Evolutionary conservation across 2,888 invertebrate species (phyloP).

Genomic region (Drosophila stalkeri): DNA sequence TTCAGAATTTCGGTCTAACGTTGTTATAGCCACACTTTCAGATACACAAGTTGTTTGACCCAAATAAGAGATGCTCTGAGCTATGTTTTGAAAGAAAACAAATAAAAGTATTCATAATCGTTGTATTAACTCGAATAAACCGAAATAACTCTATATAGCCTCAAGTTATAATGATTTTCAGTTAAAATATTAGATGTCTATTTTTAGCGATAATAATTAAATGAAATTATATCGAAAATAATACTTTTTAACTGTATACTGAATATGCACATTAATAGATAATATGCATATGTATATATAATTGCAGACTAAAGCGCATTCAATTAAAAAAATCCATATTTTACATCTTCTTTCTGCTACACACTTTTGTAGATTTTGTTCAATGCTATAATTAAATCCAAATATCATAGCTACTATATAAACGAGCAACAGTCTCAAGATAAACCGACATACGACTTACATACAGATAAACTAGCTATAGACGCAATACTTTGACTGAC

Average conservation of each 20-base stretch:
- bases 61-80: constrained; percentile 27
- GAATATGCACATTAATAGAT: neutral
- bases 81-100: constrained; percentile 1
- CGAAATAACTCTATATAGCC: neutral
- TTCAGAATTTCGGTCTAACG: neutral
- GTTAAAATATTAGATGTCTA: neutral
- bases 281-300: too few relatives aligned
- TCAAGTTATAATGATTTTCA: neutral
- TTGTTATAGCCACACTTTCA: constrained; percentile 1
- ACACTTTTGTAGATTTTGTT: neutral
- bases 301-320: neutral
- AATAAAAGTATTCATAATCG: neutral
- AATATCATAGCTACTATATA: constrained; percentile 1
- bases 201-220: neutral
- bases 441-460: neutral
- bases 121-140: neutral
- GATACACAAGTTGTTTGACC: constrained; percentile 31
- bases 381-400: constrained; percentile 30
- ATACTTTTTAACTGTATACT: neutral
- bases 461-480: neutral
- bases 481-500: neutral
- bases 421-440: constrained; percentile 1
- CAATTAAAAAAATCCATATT: too few relatives aligned
- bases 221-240: neutral
- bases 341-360: too few relatives aligned